Evolutionary conservation across 2,113 vertebrate genomes (phyloP).

Genomic region (Cynocephalus volans): DNA sequence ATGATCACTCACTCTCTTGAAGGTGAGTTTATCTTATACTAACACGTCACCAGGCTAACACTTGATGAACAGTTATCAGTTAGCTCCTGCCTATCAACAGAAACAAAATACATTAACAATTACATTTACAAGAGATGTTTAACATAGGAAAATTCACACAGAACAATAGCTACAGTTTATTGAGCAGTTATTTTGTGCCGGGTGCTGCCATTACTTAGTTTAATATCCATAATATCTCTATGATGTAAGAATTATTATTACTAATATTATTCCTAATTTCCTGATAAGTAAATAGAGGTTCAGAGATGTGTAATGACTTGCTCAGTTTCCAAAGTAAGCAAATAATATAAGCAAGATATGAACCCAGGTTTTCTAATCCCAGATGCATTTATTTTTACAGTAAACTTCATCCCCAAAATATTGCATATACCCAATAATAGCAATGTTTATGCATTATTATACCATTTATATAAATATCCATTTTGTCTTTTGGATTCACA

Average conservation of each 20-base stretch:
- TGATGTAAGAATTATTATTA: conserved; percentile 5
- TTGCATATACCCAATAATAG: background rate
- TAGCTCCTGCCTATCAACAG: background rate
- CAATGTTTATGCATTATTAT: background rate
- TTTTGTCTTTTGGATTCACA: background rate
- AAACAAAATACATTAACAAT: conserved; percentile 55
- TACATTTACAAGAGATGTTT: conserved; percentile 43
- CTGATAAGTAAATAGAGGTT: conserved; percentile 18
- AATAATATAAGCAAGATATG: background rate
- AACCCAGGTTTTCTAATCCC: background rate
- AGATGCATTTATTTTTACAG: background rate
- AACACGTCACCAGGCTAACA: background rate
- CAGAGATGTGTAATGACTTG: conserved; percentile 1
- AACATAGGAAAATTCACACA: conserved; percentile 16
- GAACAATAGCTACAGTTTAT: conserved; percentile 51
- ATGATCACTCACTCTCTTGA: background rate
- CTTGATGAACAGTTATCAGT: background rate
- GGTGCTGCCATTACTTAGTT: background rate
- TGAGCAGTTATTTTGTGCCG: conserved; percentile 54
- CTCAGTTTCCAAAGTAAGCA: conserved; percentile 37
- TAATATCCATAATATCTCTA: background rate
- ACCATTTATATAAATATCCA: background rate
- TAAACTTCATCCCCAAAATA: background rate
- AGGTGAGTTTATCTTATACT: background rate
- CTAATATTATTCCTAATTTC: conserved; percentile 32